These are phyloP conservation scores for Aplidium turbinatum DNA, from an alignment of 23 tunicate species.

Conservation along the genomic window DNA sequence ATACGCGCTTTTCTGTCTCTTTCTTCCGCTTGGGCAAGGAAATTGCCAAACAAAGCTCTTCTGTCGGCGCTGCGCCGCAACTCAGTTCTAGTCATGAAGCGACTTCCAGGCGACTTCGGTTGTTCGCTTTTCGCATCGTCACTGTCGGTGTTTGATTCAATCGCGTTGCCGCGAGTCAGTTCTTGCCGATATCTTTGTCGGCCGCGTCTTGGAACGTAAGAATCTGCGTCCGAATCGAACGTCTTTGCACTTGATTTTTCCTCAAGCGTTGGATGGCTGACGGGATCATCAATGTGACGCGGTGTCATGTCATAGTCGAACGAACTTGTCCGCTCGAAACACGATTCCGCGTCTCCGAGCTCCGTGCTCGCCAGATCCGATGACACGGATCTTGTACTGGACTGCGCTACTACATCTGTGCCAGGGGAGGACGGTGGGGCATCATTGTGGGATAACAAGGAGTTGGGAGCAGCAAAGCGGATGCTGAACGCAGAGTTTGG, in stretches of 20 bases:
- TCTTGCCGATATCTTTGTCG: slow-evolving; percentile 18
- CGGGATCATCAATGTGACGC: slow-evolving; percentile 2
- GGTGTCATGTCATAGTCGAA: neutral
- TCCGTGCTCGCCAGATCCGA: slow-evolving; percentile 14
- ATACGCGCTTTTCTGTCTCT: slow-evolving; percentile 43
- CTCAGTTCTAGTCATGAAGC: slow-evolving; percentile 12
- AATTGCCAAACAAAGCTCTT: slow-evolving; percentile 49
- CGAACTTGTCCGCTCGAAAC: neutral
- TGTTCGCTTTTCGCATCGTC: no score
- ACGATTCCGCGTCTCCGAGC: slow-evolving; percentile 7
- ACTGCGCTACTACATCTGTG: neutral
- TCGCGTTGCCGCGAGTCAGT: neutral
- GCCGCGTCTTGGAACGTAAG: slow-evolving; percentile 7
- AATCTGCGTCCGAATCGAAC: slow-evolving; percentile 6
- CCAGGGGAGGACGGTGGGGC: slow-evolving; percentile 4
- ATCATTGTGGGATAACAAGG: neutral
- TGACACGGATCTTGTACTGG: slow-evolving; percentile 17
- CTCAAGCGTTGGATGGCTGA: neutral
- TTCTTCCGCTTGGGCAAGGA: slow-evolving; percentile 62
- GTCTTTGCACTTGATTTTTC: neutral
- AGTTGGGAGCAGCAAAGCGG: neutral
- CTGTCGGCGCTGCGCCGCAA: slow-evolving; percentile 4
- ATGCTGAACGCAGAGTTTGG: slow-evolving; percentile 74
- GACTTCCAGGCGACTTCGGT: slow-evolving; percentile 4
- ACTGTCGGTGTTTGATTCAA: no score